Base-by-base conservation (phyloP, 64 coral and sea anemone genomes). In the Montipora capricornis region DNA sequence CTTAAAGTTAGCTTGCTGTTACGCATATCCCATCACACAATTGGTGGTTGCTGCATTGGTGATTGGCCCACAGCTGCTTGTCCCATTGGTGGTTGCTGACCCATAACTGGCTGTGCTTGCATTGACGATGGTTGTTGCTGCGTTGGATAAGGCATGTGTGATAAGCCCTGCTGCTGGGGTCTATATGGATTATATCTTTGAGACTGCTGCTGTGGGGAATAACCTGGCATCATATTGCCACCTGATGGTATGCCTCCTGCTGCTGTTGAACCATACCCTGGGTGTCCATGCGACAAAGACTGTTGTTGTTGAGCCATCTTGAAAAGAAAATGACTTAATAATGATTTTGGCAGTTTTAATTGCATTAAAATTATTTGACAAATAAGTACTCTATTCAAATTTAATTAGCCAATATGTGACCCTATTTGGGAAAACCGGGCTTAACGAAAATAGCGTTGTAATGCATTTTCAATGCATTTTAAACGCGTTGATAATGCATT, bases 121-220 rank as follows among this genome's bases (percentile, higher is more conserved):
- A 95, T 91, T 79, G 79, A 73, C 3, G 84, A 68, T 81, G 94
- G 76, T 29, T 95, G 83, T 58, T 95, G 95, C 59, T 89, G 93
- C 64, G 94, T 86, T 83, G 96, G 90, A 48, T 83, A 97, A 7
- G 78, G 83, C 89, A 97, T 95, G 60, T 95, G 96, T 75, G 96
- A 92, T 17, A 91, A 93, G 76, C 87, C 83, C 50, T 95, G 96
- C 19, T 97, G 96, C 14, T 91, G 96, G 11, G 90, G 92, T 74
- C 93, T 60, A 37, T 97, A 97, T 14, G 89, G 92, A 49, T 97
- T 94, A 53, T 89, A 95, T 82, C 93, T 76, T 85, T 94, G 93
- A 80, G 89, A 61, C 29, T 96, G 95, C 52, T 96, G 95, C 24
- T 95, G 95, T 20, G 79, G 78, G 2, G 82, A 48, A 49, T 97